Evolutionary conservation across 2,888 invertebrate genomes (phyloP).

Genomic region (Aphidius colemani): DNA sequence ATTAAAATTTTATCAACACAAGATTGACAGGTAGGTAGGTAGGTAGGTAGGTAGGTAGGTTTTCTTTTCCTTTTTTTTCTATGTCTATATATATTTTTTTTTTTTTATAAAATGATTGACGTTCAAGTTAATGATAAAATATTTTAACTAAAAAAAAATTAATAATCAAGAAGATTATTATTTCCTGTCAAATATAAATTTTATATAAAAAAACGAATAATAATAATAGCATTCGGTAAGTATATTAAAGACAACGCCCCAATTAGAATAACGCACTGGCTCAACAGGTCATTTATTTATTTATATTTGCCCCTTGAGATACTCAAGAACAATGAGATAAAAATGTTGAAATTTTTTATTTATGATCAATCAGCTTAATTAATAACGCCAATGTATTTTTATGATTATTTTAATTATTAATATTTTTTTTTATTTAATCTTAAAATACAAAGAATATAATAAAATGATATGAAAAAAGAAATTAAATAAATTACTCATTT

Average conservation of each 20-base stretch:
- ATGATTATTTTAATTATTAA: slow-evolving; percentile 2
- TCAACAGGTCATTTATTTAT: slow-evolving; percentile 49
- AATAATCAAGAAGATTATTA: not conserved
- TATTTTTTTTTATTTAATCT: slow-evolving; percentile 16
- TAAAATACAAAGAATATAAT: slow-evolving; percentile 2
- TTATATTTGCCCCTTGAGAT: slow-evolving; percentile 37
- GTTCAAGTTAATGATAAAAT: no score
- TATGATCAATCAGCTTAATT: slow-evolving; percentile 58
- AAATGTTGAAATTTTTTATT: slow-evolving; percentile 49
- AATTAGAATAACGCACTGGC: slow-evolving; percentile 59
- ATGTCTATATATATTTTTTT: no score
- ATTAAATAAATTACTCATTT: not conserved
- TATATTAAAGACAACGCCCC: slow-evolving; percentile 57
- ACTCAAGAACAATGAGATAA: slow-evolving; percentile 31
- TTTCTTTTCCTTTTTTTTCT: no score
- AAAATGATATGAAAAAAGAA: slow-evolving; percentile 1
- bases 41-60: no score
- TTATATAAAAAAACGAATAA: not conserved
- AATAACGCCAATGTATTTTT: slow-evolving; percentile 46
- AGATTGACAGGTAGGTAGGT: no score
- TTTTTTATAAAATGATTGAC: no score
- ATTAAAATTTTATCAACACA: slow-evolving; percentile 27
- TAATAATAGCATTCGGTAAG: not conserved
- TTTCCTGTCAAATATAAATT: slow-evolving; percentile 12
- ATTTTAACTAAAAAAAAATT: not conserved